phyloP scores from a whole-genome alignment of 64 coral and sea anemone genomes.

The Acropora yongei region DNA sequence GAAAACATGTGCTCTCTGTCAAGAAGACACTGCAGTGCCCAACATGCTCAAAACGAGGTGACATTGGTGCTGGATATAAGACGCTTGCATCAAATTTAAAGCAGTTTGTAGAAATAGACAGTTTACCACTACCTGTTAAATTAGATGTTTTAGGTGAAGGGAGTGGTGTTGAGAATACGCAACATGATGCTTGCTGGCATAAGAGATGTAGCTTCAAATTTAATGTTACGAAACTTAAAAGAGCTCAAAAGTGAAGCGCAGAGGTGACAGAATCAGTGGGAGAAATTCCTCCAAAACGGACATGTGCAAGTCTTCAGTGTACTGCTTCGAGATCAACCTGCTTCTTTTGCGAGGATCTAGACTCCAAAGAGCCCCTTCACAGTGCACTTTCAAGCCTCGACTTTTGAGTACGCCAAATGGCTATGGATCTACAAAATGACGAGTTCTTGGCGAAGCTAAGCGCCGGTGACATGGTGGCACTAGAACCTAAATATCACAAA shows the following conservation, averaged over 20 bases:
- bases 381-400: constrained; percentile 58
- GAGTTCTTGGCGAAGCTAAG: constrained; percentile 74
- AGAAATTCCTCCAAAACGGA: constrained; percentile 48
- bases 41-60: constrained; percentile 36
- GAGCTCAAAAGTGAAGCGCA: constrained; percentile 54
- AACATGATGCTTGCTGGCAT: constrained; percentile 65
- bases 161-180: constrained; percentile 40
- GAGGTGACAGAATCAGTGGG: constrained; percentile 3
- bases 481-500: constrained; percentile 72
- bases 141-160: constrained; percentile 36
- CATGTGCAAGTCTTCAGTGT: constrained; percentile 36
- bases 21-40: constrained; percentile 52
- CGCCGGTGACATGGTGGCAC: constrained; percentile 67
- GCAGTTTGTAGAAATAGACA: constrained; percentile 50
- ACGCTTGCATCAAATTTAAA: constrained; percentile 47
- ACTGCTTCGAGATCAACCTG: constrained; percentile 31
- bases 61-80: constrained; percentile 46
- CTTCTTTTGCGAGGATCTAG: constrained; percentile 61
- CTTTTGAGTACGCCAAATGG: constrained; percentile 45
- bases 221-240: constrained; percentile 64
- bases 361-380: constrained; percentile 59
- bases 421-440: constrained; percentile 46
- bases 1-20: constrained; percentile 51
- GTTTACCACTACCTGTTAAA: constrained; percentile 10
- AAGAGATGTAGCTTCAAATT: constrained; percentile 61